Percentiles rank a stretch among this genome's conserved stretches.
These are phyloP conservation scores for Intellagama lesueurii DNA, from an alignment of 2,797 vertebrate genomes.

Conservation along the genomic window DNA sequence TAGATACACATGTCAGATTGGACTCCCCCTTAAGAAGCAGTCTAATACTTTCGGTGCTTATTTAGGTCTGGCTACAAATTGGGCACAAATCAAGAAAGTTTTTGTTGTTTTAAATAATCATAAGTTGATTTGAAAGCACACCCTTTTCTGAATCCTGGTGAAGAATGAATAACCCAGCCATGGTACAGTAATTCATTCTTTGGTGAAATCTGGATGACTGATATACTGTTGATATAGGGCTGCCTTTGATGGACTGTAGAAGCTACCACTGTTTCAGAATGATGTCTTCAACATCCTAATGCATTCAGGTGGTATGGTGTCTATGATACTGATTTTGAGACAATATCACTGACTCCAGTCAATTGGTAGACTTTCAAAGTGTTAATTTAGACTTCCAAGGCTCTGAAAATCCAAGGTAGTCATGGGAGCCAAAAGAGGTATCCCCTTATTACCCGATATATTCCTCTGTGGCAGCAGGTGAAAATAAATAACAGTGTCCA, in stretches of 20 bases:
- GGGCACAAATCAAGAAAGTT: background rate
- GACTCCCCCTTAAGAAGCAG: background rate
- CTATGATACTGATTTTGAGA: background rate
- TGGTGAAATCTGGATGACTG: background rate
- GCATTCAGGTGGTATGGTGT: too few relatives aligned
- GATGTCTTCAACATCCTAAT: background rate
- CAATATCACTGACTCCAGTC: background rate
- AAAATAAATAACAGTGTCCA: too few relatives aligned
- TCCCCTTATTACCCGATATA: too few relatives aligned
- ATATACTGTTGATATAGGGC: background rate
- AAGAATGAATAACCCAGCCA: conserved; percentile 8
- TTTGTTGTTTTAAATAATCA: background rate
- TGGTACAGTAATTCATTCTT: background rate
- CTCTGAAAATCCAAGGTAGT: background rate
- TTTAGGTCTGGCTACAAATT: background rate
- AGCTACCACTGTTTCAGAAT: background rate
- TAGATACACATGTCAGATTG: background rate
- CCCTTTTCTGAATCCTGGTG: background rate
- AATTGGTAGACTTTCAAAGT: background rate
- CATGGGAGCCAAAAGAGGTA: too few relatives aligned
- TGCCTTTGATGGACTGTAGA: background rate
- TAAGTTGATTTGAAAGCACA: conserved; percentile 1
- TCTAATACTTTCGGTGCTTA: background rate
- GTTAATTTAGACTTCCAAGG: background rate
- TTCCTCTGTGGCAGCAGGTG: too few relatives aligned